Percentiles rank a stretch among this genome's conserved stretches.
phyloP scores from a whole-genome alignment of 1,140 invertebrate genomes.

The Camponotus pennsylvanicus region DNA sequence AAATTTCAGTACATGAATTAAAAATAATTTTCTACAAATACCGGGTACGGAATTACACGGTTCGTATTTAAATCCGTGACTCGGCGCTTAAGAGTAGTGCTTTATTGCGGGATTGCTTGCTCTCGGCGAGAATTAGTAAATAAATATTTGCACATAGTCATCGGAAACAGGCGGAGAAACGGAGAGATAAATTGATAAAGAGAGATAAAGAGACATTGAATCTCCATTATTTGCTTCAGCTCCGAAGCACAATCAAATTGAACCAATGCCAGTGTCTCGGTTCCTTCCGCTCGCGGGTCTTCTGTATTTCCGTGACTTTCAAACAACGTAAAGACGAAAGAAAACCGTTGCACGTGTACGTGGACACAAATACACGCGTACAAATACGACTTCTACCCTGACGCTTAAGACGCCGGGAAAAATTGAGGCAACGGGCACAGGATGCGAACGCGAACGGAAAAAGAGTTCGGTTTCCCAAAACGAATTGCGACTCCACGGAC shows the following conservation, averaged over 20 bases:
- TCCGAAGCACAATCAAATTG: slow-evolving; percentile 71
- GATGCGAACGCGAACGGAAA: slow-evolving; percentile 3
- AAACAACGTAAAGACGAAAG: slow-evolving; percentile 56
- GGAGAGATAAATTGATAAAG: slow-evolving; percentile 40
- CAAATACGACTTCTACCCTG: not conserved
- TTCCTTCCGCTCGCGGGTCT: slow-evolving; percentile 55
- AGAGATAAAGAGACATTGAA: slow-evolving; percentile 67
- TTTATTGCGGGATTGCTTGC: slow-evolving; percentile 29
- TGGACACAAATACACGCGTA: slow-evolving; percentile 12
- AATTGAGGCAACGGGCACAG: not conserved
- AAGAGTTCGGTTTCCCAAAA: slow-evolving; percentile 63
- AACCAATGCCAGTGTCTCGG: slow-evolving; percentile 57
- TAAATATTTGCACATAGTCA: slow-evolving; percentile 73
- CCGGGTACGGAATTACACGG: too few relatives aligned
- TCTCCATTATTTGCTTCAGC: slow-evolving; percentile 66
- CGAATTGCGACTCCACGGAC: slow-evolving; percentile 66
- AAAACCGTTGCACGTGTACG: slow-evolving; percentile 27
- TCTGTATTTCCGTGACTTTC: slow-evolving; percentile 52
- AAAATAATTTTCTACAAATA: not conserved
- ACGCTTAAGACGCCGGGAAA: slow-evolving; percentile 19
- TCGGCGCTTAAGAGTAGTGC: not conserved
- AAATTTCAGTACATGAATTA: not conserved
- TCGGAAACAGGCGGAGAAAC: slow-evolving; percentile 10
- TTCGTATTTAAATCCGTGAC: not conserved
- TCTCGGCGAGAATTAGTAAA: slow-evolving; percentile 43